Percentiles rank a stretch among this genome's conserved stretches.
These are phyloP conservation scores for Nothobranchius furzeri DNA, from an alignment of 2,113 vertebrate genomes.

Conservation along the genomic window DNA sequence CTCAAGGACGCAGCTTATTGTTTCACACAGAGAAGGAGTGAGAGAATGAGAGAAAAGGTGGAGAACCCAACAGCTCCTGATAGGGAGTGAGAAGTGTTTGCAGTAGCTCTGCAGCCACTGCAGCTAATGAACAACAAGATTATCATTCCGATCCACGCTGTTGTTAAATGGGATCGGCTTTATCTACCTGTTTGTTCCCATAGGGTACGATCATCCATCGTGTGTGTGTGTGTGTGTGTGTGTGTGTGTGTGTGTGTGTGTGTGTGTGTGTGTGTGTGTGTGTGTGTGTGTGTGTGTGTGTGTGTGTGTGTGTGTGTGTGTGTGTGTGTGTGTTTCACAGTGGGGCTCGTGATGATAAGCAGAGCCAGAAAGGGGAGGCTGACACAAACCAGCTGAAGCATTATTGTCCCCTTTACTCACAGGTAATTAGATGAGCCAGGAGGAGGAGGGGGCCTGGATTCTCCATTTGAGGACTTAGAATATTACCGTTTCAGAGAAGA, in stretches of 20 bases:
- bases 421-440: constrained; percentile 80
- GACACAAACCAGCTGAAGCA: constrained; percentile 83
- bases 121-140: constrained; percentile 75
- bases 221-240: constrained; percentile 69
- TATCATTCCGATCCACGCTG: constrained; percentile 77
- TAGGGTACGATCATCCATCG: constrained; percentile 76
- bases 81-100: constrained; percentile 35
- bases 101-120: constrained; percentile 56
- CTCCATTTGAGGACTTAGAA: constrained; percentile 41
- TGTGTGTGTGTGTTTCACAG: constrained; percentile 56
- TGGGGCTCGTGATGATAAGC: constrained; percentile 81
- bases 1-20: constrained; percentile 72
- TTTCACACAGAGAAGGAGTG: constrained; percentile 54
- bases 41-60: constrained; percentile 40
- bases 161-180: constrained; percentile 79
- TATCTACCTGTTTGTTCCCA: constrained; percentile 78
- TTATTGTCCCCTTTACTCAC: constrained; percentile 82
- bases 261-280: constrained; percentile 25
- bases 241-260: constrained; percentile 18
- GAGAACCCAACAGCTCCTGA: constrained; percentile 43
- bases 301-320: constrained; percentile 22
- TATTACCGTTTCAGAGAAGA: constrained; percentile 49
- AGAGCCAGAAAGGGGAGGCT: constrained; percentile 76
- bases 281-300: constrained; percentile 14
- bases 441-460: constrained; percentile 60